Evolutionary conservation across 2,888 invertebrate genomes (phyloP), one percentile per base, ranked within the genome.

Genomic region (Allygus modestus): DNA sequence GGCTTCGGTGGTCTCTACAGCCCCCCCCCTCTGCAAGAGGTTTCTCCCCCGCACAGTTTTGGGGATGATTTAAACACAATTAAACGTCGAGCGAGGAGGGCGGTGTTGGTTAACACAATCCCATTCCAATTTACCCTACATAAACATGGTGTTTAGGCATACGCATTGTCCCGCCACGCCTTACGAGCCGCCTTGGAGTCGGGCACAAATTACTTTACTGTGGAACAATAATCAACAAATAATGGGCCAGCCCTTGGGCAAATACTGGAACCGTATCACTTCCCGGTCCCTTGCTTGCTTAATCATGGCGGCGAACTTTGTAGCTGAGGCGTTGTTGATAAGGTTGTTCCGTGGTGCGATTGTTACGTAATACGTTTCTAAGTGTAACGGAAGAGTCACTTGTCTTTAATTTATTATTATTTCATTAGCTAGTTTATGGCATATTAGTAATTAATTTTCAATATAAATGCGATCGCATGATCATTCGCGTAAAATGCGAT

Each of bases 121-220:
- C 69, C 82, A 69, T 69, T 82, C 69, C 82, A 82, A 82, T 82
- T 69, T 82, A 69, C 41, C 43, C 43, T 37, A 82, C 82, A 69
- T 82, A 82, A 82, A 82, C 69, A 82, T 82, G 26, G 37, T 28
- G 65, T 82, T 65, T 41, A 43, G 20, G 51, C n/a, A 46, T 77
- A 61, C 9, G 41, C 15, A 77, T 77, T 77, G 77, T 77, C 37
- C 7, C 28, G 51, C 46, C 77, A 31, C 69, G 71, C 71, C 71
- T 69, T 20, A 23, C 26, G 7, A 69, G 71, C n/a, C 71, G 71
- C 41, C 71, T 37, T 41, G 71, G 71, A 71, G 41, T 71, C 71
- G 7, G n/a, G 69, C 41, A 71, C 51, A 77, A 43, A 77, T 77
- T 77, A 77, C 77, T 41, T 69, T 69, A 73, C 73, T 43, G 77